Evolutionary conservation across 2,888 invertebrate species (phyloP).

Genomic region (Chesias legatella): DNA sequence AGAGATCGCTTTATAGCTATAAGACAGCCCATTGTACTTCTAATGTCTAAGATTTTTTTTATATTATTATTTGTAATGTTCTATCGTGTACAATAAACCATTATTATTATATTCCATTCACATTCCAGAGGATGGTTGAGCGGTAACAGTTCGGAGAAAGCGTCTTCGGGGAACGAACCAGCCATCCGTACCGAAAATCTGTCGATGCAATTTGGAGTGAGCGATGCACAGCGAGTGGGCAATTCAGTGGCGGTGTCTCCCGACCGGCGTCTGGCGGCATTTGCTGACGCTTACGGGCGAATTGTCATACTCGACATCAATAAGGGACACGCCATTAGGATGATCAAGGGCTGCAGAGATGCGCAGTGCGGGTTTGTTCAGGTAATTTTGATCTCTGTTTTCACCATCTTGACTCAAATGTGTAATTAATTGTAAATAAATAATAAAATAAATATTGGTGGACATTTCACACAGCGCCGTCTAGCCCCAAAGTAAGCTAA

Average conservation of each 20-base stretch:
- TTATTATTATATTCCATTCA: too few species aligned
- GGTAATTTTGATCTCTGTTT: slow-evolving; percentile 57
- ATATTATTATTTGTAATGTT: too few species aligned
- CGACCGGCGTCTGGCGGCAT: slow-evolving; percentile 87
- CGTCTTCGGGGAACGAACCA: slow-evolving; percentile 54
- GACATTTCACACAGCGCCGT: too few species aligned
- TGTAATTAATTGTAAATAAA: neutral
- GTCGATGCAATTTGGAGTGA: slow-evolving; percentile 89
- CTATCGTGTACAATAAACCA: too few species aligned
- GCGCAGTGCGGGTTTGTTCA: slow-evolving; percentile 97
- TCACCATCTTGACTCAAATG: neutral
- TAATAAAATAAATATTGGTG: neutral
- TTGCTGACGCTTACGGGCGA: slow-evolving; percentile 93
- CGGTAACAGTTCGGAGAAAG: slow-evolving; percentile 53
- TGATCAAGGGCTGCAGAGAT: slow-evolving; percentile 98
- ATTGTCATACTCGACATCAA: slow-evolving; percentile 92
- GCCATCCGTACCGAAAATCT: slow-evolving; percentile 85
- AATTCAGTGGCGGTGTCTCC: slow-evolving; percentile 87
- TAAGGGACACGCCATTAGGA: slow-evolving; percentile 88
- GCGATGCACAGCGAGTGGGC: slow-evolving; percentile 89
- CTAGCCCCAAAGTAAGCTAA: neutral
- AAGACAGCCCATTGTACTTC: too few species aligned
- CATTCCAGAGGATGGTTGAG: slow-evolving; percentile 67
- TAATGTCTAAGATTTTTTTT: too few species aligned
- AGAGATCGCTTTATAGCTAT: too few species aligned